Evolutionary conservation across 2,113 vertebrate genomes (phyloP).

Genomic region (Lethenteron camtschaticum): DNA sequence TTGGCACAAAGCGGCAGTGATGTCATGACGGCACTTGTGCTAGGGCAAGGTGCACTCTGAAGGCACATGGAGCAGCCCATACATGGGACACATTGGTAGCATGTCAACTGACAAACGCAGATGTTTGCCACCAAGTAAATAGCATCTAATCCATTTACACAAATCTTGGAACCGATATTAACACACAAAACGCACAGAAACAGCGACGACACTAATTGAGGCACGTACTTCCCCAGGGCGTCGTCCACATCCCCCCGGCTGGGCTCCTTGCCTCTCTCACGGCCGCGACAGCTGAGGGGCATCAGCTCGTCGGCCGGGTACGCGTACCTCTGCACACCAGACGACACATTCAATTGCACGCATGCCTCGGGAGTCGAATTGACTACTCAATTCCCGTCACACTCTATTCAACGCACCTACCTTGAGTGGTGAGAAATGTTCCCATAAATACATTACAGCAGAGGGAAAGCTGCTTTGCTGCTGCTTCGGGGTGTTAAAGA

Average conservation of each 20-base stretch:
- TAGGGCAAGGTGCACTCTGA: too few species aligned
- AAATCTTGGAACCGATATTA: too few species aligned
- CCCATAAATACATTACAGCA: not conserved
- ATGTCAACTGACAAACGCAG: too few species aligned
- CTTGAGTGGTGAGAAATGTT: not conserved
- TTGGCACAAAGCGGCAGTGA: too few species aligned
- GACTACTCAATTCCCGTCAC: not conserved
- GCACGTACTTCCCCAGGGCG: slow-evolving; percentile 34
- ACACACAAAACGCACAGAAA: too few species aligned
- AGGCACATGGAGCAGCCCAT: too few species aligned
- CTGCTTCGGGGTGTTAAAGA: not conserved
- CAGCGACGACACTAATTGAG: too few species aligned
- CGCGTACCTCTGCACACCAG: slow-evolving; percentile 29
- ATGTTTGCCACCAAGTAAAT: too few species aligned
- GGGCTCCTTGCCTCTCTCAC: slow-evolving; percentile 37
- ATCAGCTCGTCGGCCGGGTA: slow-evolving; percentile 45
- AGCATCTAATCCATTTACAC: too few species aligned
- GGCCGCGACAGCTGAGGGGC: slow-evolving; percentile 38
- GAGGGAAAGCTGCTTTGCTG: not conserved
- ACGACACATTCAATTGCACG: not conserved
- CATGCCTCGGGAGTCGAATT: not conserved
- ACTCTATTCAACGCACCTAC: not conserved
- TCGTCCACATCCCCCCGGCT: slow-evolving; percentile 41
- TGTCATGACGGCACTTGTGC: too few species aligned
- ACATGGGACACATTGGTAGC: too few species aligned